Evolutionary conservation across 2,888 invertebrate species (phyloP).

Genomic region (Julus scanicus): DNA sequence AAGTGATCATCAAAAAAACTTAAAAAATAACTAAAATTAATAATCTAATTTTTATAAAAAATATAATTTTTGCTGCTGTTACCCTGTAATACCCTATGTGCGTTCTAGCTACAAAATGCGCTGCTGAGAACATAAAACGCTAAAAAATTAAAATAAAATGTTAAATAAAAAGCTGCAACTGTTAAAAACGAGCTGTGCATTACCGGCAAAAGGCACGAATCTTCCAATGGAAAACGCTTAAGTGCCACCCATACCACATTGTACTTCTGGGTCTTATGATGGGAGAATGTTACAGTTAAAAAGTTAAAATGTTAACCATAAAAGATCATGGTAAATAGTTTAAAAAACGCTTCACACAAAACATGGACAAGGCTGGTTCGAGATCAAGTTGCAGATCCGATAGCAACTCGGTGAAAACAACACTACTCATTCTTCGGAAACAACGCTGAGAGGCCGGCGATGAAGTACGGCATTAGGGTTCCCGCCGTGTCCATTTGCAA

Average conservation of each 20-base stretch:
- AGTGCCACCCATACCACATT: background rate
- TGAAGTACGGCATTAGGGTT: conserved; percentile 44
- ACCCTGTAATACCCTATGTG: background rate
- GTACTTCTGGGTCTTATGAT: background rate
- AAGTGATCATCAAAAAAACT: background rate
- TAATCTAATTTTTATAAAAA: background rate
- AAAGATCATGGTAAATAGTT: background rate
- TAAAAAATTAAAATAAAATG: background rate
- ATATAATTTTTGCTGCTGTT: background rate
- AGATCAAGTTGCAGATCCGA: conserved; percentile 41
- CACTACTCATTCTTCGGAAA: conserved; percentile 53
- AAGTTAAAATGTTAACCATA: conserved; percentile 19
- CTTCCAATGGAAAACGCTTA: background rate
- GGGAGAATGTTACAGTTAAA: background rate
- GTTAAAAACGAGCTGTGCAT: background rate
- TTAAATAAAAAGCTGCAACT: background rate
- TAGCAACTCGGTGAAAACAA: background rate
- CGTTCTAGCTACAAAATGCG: background rate
- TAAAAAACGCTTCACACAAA: conserved; percentile 23
- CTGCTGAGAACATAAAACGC: background rate
- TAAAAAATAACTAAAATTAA: background rate
- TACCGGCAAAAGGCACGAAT: conserved; percentile 16
- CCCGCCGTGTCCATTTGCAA: conserved; percentile 50
- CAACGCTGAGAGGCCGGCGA: conserved; percentile 53
- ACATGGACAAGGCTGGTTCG: conserved; percentile 2